Percentiles rank a stretch among this genome's conserved stretches.
phyloP scores from a whole-genome alignment of 2,113 vertebrate genomes.

The Lagopus muta region DNA sequence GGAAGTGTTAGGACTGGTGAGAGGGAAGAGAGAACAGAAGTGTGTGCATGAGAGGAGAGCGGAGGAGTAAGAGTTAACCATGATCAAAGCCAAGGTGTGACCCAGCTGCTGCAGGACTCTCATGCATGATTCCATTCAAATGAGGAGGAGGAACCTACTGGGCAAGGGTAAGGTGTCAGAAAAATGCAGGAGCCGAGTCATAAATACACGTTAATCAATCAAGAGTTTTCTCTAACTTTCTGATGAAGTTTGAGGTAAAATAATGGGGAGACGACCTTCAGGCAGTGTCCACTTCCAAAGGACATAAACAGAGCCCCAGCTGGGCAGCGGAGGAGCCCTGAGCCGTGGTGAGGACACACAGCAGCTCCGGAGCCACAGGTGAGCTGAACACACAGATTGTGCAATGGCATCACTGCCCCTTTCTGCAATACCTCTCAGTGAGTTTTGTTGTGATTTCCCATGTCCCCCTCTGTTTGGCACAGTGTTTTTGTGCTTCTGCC shows the following conservation, averaged over 20 bases:
- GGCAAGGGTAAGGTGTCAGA: neutral
- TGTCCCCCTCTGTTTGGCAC: neutral
- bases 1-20: neutral
- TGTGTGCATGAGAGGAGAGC: neutral
- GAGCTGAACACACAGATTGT: neutral
- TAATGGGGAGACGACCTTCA: neutral
- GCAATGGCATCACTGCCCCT: neutral
- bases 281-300: neutral
- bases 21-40: neutral
- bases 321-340: neutral
- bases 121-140: neutral
- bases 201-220: neutral
- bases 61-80: neutral
- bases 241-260: neutral
- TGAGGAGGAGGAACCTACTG: neutral
- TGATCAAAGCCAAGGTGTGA: neutral
- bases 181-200: neutral
- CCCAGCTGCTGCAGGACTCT: neutral
- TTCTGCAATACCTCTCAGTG: fast-evolving
- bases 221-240: neutral
- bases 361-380: neutral
- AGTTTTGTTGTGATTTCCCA: fast-evolving
- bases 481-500: neutral
- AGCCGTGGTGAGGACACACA: neutral
- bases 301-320: neutral